phyloP scores from a whole-genome alignment of 2,113 vertebrate genomes.

The Corythornis cristatus region DNA sequence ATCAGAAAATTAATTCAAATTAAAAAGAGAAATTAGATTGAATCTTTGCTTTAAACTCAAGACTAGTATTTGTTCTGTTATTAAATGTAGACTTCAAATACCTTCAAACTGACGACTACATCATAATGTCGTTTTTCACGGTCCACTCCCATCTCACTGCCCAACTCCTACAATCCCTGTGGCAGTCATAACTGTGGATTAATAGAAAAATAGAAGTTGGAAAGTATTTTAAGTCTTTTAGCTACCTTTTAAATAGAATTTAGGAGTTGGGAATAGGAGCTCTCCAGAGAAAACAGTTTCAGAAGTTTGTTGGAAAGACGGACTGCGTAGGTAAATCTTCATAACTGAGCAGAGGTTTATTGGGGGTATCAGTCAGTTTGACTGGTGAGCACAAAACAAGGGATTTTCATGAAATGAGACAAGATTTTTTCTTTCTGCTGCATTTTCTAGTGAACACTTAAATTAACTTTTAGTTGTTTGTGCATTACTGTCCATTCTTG shows the following conservation, averaged over 20 bases:
- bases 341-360: neutral
- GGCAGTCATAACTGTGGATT: neutral
- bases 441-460: neutral
- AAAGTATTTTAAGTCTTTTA: neutral
- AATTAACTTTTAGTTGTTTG: neutral
- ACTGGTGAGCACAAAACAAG: neutral
- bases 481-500: neutral
- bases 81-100: neutral
- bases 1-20: constrained; percentile 35
- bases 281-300: neutral
- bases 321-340: fast-evolving
- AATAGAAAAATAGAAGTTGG: neutral
- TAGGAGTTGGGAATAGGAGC: neutral
- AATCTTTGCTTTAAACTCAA: constrained; percentile 3
- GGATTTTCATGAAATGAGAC: neutral
- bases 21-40: neutral
- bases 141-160: neutral
- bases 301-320: neutral
- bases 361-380: neutral
- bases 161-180: neutral
- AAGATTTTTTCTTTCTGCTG: neutral
- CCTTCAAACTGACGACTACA: neutral
- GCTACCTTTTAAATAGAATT: neutral
- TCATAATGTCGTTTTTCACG: neutral
- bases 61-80: constrained; percentile 4